A percentile compares a stretch with the other conserved stretches of the same genome.
Evolutionary conservation across 53 echinoderm and acorn worm genomes (phyloP).

Genomic region (Luidia sarsii): DNA sequence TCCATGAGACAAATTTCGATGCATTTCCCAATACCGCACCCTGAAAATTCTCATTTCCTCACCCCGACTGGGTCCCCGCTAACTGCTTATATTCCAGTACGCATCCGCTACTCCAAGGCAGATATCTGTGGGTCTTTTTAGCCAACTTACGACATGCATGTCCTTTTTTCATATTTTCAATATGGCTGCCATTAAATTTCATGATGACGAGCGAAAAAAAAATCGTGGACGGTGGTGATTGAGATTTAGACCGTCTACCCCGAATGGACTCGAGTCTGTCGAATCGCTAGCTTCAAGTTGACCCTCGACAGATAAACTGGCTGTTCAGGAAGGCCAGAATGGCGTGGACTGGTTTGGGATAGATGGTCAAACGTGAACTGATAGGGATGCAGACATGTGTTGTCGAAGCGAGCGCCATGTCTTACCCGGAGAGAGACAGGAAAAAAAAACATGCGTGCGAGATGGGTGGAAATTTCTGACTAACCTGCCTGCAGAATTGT

Average conservation of each 20-base stretch:
- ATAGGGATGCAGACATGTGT: slow-evolving; percentile 42
- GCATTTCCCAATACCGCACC: slow-evolving; percentile 22
- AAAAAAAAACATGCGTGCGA: slow-evolving; percentile 44
- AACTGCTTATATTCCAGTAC: too few relatives aligned
- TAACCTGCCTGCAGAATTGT: slow-evolving; percentile 96
- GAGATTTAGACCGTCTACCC: not conserved
- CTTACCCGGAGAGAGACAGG: slow-evolving; percentile 49
- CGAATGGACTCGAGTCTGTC: not conserved
- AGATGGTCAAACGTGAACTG: slow-evolving; percentile 26
- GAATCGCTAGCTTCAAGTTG: not conserved
- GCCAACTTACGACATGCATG: slow-evolving; percentile 30
- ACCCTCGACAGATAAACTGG: too few relatives aligned
- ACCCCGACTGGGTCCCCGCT: too few relatives aligned
- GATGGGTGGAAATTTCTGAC: slow-evolving; percentile 42
- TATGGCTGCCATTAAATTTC: slow-evolving; percentile 94
- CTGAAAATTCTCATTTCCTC: slow-evolving; percentile 21
- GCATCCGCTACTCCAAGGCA: too few relatives aligned
- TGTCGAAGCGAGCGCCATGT: slow-evolving; percentile 39
- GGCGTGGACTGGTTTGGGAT: too few relatives aligned
- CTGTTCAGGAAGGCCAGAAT: too few relatives aligned
- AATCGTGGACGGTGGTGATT: slow-evolving; percentile 20
- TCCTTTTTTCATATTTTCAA: slow-evolving; percentile 72
- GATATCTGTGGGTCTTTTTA: not conserved
- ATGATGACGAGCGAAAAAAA: slow-evolving; percentile 70
- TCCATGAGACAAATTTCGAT: slow-evolving; percentile 55